Percentiles rank a stretch among this genome's conserved stretches.
phyloP scores from a whole-genome alignment of 2,888 invertebrate species.

The Drosophila quasianomalipes region DNA sequence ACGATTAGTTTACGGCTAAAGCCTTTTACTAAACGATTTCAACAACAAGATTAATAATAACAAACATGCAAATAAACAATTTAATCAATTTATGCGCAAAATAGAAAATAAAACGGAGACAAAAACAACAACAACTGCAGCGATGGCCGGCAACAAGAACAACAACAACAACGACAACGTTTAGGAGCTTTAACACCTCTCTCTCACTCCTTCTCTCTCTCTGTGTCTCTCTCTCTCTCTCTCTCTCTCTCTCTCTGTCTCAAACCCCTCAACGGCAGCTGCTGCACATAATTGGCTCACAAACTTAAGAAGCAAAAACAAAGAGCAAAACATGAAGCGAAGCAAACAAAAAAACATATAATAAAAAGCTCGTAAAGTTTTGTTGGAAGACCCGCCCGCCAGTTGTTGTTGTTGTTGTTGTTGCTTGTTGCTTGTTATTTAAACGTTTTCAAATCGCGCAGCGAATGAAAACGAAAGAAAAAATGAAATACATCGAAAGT shows the following conservation, averaged over 20 bases:
- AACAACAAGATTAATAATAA: constrained; percentile 32
- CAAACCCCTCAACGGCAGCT: constrained; percentile 61
- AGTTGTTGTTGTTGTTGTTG: constrained; percentile 44
- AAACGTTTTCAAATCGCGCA: constrained; percentile 80
- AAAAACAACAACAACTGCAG: constrained; percentile 42
- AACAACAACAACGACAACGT: constrained; percentile 39
- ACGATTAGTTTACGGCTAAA: constrained; percentile 61
- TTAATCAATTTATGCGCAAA: constrained; percentile 66
- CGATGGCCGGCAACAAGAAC: constrained; percentile 22
- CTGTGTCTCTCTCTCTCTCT: constrained; percentile 1
- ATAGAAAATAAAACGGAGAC: constrained; percentile 47
- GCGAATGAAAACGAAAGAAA: constrained; percentile 81
- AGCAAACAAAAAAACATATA: constrained; percentile 40
- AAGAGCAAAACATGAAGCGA: constrained; percentile 52
- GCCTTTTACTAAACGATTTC: constrained; percentile 52
- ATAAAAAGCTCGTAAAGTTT: constrained; percentile 66
- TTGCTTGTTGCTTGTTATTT: constrained; percentile 67
- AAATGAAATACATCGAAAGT: constrained; percentile 81
- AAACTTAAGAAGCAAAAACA: constrained; percentile 26
- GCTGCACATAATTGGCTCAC: constrained; percentile 77
- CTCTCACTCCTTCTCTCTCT: neutral
- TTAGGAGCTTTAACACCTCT: constrained; percentile 62
- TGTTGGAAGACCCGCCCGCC: constrained; percentile 76
- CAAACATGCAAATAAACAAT: constrained; percentile 51
- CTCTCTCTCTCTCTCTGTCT: neutral